Evolutionary conservation across 1,140 invertebrate species (phyloP).

Genomic region (Meloidogyne floridensis): DNA sequence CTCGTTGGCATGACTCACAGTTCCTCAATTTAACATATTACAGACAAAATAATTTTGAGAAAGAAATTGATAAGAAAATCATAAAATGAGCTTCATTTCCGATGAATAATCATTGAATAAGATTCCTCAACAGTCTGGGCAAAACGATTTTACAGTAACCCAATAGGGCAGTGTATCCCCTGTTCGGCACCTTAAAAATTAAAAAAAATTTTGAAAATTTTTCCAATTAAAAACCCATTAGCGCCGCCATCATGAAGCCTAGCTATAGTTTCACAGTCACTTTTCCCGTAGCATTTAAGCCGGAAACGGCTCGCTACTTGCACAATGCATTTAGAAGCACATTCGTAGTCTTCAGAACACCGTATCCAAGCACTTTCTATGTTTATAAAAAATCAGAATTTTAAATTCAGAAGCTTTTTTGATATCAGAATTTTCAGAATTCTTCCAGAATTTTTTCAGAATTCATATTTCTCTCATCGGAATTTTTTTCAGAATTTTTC

Average conservation of each 20-base stretch:
- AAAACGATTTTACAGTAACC: slow-evolving; percentile 56
- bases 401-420: too few relatives aligned
- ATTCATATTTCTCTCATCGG: neutral
- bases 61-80: too few relatives aligned
- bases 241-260: slow-evolving; percentile 68
- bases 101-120: neutral
- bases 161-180: slow-evolving; percentile 64
- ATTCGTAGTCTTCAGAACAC: slow-evolving; percentile 65
- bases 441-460: neutral
- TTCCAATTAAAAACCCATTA: slow-evolving; percentile 48
- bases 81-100: neutral
- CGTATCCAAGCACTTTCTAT: slow-evolving; percentile 59
- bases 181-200: slow-evolving; percentile 49
- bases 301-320: slow-evolving; percentile 58
- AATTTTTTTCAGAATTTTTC: neutral
- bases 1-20: too few relatives aligned
- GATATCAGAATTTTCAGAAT: too few relatives aligned
- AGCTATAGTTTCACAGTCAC: slow-evolving; percentile 65
- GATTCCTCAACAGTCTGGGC: slow-evolving; percentile 43
- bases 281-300: slow-evolving; percentile 65
- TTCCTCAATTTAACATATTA: neutral
- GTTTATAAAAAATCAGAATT: neutral
- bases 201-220: neutral
- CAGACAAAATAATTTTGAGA: neutral
- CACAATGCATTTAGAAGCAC: slow-evolving; percentile 62